Conservation (phyloP, 2,888 invertebrate genomes). For the Ichneumoninae sp. region DNA sequence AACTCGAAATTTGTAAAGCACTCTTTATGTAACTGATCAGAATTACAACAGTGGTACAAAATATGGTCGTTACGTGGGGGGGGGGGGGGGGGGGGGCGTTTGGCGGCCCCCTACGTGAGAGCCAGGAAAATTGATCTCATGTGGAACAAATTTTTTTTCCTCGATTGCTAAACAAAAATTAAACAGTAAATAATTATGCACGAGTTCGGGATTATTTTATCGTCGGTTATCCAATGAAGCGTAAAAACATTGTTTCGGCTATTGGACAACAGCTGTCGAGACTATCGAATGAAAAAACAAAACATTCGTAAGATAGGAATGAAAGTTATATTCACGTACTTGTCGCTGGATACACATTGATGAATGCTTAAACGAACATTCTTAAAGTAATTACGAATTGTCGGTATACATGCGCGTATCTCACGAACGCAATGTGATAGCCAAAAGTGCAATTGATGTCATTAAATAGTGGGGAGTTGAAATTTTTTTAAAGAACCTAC, state of each 20-base stretch:
- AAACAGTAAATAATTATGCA: slow-evolving; percentile 7
- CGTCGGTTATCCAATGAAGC: not conserved
- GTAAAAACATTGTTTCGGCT: not conserved
- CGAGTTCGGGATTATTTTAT: slow-evolving; percentile 15
- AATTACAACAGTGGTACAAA: slow-evolving; percentile 64
- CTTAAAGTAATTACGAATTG: slow-evolving; percentile 52
- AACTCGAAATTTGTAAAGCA: slow-evolving; percentile 54
- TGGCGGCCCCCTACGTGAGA: slow-evolving; percentile 18
- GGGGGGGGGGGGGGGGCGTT: not conserved
- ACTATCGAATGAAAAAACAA: slow-evolving; percentile 32
- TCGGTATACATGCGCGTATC: slow-evolving; percentile 35
- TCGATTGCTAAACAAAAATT: not conserved
- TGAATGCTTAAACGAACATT: slow-evolving; percentile 37
- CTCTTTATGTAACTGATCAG: slow-evolving; percentile 60
- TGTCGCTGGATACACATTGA: slow-evolving; percentile 35
- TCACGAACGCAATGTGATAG: not conserved
- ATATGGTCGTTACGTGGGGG: slow-evolving; percentile 23
- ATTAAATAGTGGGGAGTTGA: not conserved
- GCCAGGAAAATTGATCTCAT: not conserved
- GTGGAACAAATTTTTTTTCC: not conserved
- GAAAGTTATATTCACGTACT: slow-evolving; percentile 55
- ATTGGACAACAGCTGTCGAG: not conserved
- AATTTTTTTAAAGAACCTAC: not conserved
- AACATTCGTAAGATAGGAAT: slow-evolving; percentile 52
- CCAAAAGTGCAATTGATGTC: not conserved